Base-by-base conservation (phyloP, 2,113 vertebrate species). In the Holacanthus passer region DNA sequence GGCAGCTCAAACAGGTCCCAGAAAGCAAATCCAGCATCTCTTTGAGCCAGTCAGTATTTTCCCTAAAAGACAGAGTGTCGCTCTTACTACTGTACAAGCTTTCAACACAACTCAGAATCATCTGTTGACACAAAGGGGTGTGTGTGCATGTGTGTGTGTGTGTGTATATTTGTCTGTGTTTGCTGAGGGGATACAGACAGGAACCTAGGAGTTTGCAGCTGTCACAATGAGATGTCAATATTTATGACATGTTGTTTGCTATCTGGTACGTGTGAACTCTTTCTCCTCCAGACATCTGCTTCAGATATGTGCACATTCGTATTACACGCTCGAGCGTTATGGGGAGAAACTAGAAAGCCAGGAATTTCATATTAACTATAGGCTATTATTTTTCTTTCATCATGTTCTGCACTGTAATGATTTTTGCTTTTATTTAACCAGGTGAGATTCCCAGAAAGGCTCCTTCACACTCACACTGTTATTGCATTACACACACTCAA, bases 161-260 rank as follows among this genome's bases (percentile, higher is more conserved):
- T 73, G 31, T 73, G 60, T 71, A 72, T 85, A 39, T 85, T 29
- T 41, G 45, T 83, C 62, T 81, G 66, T 86, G 80, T 90, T 90
- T 88, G 82, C 84, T 80, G 85, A 89, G 58, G 86, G 87, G 79
- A 52, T 88, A 79, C 83, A 88, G 86, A 86, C 78, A 90, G 84
- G 80, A 91, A 84, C 85, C 85, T 81, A 71, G 90, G 89, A 87
- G 82, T 90, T 87, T 90, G 85, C 82, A 73, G 90, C 92, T 92
- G 88, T 90, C 91, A 91, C 87, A 83, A 81, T 79, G 88, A 88
- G 76, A 86, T 87, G 92, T 90, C 92, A 91, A 87, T 92, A 89
- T 92, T 92, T 92, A 89, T 92, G 89, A 92, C 89, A 89, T 16
- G 66, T 62, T 82, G 83, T 90, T 86, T 88, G 84, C 72, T 79